Evolutionary conservation across 2,888 invertebrate species (phyloP).

Genomic region (Arenicola marina): DNA sequence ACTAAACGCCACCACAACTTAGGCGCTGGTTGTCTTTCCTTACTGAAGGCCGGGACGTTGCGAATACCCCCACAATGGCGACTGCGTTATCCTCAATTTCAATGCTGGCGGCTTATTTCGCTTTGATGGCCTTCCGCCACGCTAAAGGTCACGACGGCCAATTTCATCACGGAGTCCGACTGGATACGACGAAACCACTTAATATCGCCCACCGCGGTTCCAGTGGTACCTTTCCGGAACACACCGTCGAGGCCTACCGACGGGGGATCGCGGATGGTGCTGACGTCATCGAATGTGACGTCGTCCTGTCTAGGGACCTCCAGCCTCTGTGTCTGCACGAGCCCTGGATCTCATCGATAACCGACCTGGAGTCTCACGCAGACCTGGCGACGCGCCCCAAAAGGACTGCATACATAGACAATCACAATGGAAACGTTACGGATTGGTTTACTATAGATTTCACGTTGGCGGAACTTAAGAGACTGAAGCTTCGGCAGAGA

Average conservation of each 20-base stretch:
- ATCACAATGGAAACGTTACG: neutral
- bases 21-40: no score
- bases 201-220: conserved; percentile 16
- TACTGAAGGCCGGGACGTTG: no score
- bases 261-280: conserved; percentile 17
- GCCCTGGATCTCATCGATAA: neutral
- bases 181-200: conserved; percentile 4
- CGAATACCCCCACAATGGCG: no score
- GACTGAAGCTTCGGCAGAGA: neutral
- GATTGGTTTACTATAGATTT: conserved; percentile 16
- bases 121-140: no score
- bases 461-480: conserved; percentile 11
- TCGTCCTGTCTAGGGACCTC: conserved; percentile 12
- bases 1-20: no score
- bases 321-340: conserved; percentile 13
- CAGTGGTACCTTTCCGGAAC: conserved; percentile 12
- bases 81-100: no score
- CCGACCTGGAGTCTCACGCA: conserved; percentile 1
- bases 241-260: conserved; percentile 13
- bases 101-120: no score
- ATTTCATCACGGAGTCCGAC: no score
- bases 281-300: conserved; percentile 20
- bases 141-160: no score
- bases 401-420: neutral
- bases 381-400: neutral